A percentile compares a stretch with the other conserved stretches of the same genome.
Evolutionary conservation across 2,888 invertebrate species (phyloP).

Genomic region (Nomada fucata): DNA sequence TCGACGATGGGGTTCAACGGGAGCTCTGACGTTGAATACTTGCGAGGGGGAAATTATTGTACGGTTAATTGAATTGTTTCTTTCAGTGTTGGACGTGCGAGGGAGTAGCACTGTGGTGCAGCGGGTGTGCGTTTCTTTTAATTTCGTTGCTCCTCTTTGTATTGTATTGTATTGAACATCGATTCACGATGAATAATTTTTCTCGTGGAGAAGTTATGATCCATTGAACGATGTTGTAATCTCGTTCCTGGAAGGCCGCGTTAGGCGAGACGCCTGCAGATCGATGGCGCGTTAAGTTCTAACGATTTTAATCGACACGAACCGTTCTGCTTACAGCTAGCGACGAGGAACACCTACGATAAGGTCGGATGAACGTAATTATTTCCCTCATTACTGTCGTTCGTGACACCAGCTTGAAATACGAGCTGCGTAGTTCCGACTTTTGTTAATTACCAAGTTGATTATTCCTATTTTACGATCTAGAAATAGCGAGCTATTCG

Average conservation of each 20-base stretch:
- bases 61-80: slow-evolving; percentile 1
- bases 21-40: neutral
- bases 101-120: no score
- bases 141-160: no score
- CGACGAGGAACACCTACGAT: slow-evolving; percentile 11
- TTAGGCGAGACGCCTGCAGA: neutral
- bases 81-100: no score
- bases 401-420: slow-evolving; percentile 33
- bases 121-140: no score
- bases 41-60: neutral
- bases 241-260: neutral
- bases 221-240: no score
- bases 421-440: slow-evolving; percentile 28
- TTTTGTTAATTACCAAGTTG: slow-evolving; percentile 27
- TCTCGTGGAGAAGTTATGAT: no score
- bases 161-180: no score
- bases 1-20: neutral
- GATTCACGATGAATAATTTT: no score
- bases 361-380: slow-evolving; percentile 37
- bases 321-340: neutral
- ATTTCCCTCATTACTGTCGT: slow-evolving; percentile 25
- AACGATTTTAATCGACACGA: neutral
- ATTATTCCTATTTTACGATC: slow-evolving; percentile 31
- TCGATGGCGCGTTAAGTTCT: neutral
- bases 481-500: slow-evolving; percentile 25